Percentiles rank a stretch among this genome's conserved stretches.
These are phyloP conservation scores for Lasioglossum calceatum DNA, from an alignment of 2,888 invertebrate species.

Conservation along the genomic window DNA sequence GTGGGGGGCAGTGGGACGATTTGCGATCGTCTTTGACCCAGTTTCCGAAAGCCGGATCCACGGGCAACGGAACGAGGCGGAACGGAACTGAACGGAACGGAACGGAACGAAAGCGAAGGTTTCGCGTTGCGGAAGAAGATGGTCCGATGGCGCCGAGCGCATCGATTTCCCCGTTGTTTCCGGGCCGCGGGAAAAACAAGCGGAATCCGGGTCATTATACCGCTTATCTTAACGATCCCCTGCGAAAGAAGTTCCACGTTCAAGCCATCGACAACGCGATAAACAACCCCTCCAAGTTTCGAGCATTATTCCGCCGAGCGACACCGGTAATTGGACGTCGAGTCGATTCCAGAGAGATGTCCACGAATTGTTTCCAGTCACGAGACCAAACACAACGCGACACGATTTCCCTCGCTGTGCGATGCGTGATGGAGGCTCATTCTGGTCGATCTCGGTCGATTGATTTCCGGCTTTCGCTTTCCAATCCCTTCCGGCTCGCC, in stretches of 20 bases:
- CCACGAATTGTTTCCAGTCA: background rate
- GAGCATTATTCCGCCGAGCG: background rate
- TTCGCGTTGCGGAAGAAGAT: conserved; percentile 46
- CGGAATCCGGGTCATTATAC: conserved; percentile 5
- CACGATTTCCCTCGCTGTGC: background rate
- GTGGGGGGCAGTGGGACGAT: background rate
- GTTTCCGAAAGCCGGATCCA: background rate
- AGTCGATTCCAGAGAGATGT: background rate
- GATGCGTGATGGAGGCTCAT: background rate
- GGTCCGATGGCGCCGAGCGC: conserved; percentile 66
- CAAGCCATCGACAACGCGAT: background rate
- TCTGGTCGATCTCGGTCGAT: background rate
- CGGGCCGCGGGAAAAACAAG: background rate
- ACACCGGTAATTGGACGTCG: background rate
- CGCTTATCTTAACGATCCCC: background rate
- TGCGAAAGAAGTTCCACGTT: background rate
- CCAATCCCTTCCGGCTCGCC: background rate
- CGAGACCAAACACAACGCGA: background rate
- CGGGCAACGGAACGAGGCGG: conserved; percentile 4
- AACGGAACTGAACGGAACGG: background rate
- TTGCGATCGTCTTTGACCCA: conserved; percentile 48
- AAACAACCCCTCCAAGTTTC: background rate
- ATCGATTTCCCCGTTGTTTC: conserved; percentile 63
- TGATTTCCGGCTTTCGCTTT: background rate
- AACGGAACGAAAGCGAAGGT: conserved; percentile 32